A percentile compares a stretch with the other conserved stretches of the same genome.
Conservation (phyloP, 1,140 invertebrate genomes). For the Drosophila lacteicornis region DNA sequence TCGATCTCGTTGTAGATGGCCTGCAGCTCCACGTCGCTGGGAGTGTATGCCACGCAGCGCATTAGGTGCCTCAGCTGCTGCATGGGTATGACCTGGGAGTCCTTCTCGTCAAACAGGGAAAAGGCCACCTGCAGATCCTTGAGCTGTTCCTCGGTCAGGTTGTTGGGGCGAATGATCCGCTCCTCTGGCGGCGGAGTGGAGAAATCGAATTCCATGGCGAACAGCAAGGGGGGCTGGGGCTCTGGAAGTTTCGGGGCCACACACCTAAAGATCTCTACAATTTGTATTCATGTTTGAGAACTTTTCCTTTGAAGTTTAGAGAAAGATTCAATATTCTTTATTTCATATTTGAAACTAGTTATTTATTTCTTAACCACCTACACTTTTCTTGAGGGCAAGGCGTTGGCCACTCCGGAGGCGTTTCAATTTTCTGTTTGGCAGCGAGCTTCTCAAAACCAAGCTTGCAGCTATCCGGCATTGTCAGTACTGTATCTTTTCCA, state of each 20-base stretch:
- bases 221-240: background rate
- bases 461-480: too few relatives aligned
- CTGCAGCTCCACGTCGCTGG: conserved; percentile 44
- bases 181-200: conserved; percentile 58
- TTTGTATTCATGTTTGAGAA: background rate
- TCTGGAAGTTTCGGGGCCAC: background rate
- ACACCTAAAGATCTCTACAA: background rate
- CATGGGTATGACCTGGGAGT: conserved; percentile 39
- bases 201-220: conserved; percentile 57
- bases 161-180: conserved; percentile 39
- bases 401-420: too few relatives aligned
- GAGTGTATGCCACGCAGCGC: conserved; percentile 42
- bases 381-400: too few relatives aligned
- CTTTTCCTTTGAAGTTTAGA: background rate
- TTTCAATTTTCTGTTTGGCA: too few relatives aligned
- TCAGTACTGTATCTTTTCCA: too few relatives aligned
- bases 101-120: conserved; percentile 37
- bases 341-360: too few relatives aligned
- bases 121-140: conserved; percentile 51
- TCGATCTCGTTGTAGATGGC: conserved; percentile 50
- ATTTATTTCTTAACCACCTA: too few relatives aligned
- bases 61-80: conserved; percentile 31
- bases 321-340: background rate
- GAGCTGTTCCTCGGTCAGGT: conserved; percentile 37
- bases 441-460: too few relatives aligned